Evolutionary conservation across 2,113 vertebrate species (phyloP).

Genomic region (Lasiurus borealis): DNA sequence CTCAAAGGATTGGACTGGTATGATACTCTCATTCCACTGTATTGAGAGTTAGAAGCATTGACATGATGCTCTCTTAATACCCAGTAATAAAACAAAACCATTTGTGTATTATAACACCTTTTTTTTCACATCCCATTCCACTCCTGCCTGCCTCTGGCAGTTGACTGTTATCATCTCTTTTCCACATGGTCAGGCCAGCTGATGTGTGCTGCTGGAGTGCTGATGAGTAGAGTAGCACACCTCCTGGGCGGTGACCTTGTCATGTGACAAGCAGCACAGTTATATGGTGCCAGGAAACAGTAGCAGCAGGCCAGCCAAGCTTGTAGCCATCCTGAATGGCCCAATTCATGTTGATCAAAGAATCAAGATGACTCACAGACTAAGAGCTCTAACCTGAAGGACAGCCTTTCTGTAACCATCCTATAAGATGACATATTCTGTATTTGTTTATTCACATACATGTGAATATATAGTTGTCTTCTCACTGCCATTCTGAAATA

Average conservation of each 20-base stretch:
- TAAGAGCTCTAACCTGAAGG: background rate
- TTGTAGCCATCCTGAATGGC: background rate
- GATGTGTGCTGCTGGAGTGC: background rate
- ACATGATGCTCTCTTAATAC: background rate
- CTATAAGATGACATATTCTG: background rate
- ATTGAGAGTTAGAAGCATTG: background rate
- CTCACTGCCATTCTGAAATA: background rate
- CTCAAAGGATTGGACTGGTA: background rate
- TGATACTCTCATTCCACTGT: background rate
- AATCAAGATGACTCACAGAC: constrained; percentile 31
- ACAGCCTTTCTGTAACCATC: background rate
- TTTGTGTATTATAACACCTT: background rate
- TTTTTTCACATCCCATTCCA: background rate
- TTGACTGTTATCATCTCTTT: background rate
- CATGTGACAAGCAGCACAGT: background rate
- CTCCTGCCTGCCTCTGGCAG: background rate
- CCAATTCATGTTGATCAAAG: background rate
- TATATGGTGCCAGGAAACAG: background rate
- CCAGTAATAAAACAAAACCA: background rate
- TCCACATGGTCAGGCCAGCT: background rate
- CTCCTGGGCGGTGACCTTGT: constrained; percentile 48
- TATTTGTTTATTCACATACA: background rate
- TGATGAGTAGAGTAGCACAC: background rate
- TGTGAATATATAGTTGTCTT: background rate
- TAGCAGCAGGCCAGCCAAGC: background rate